These are phyloP conservation scores for Trichacis sp. DNA, from an alignment of 2,888 invertebrate species.

Conservation along the genomic window DNA sequence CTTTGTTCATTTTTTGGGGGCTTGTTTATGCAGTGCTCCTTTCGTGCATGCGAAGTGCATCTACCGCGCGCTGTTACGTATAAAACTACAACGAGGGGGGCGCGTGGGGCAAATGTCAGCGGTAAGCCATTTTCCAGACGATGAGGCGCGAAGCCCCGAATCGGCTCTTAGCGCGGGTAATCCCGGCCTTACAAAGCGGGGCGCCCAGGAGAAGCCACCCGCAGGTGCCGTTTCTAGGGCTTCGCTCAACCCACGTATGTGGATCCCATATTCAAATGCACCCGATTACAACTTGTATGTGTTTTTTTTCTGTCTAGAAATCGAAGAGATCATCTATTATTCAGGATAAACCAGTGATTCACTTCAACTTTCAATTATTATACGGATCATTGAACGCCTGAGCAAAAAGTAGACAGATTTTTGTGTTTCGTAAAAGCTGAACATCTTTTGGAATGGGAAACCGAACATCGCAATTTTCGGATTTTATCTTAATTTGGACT, in stretches of 20 bases:
- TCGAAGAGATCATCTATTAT: too few species aligned
- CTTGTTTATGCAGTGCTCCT: conserved; percentile 53
- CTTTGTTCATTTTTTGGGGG: too few species aligned
- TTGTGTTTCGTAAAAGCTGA: too few species aligned
- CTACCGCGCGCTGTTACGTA: conserved; percentile 32
- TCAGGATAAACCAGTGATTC: too few species aligned
- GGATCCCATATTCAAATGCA: conserved; percentile 49
- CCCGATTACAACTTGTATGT: conserved; percentile 47
- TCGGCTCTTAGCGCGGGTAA: conserved; percentile 65
- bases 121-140: conserved; percentile 70
- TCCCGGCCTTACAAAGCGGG: conserved; percentile 62
- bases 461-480: too few species aligned
- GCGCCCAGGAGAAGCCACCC: conserved; percentile 63
- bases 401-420: too few species aligned
- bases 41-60: conserved; percentile 44
- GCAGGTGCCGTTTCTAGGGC: conserved; percentile 62
- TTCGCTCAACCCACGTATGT: conserved; percentile 42
- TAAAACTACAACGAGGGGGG: conserved; percentile 5
- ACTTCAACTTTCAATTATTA: too few species aligned
- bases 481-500: too few species aligned
- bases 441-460: too few species aligned
- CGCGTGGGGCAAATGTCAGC: conserved; percentile 62
- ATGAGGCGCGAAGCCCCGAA: conserved; percentile 68
- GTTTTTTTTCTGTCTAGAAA: too few species aligned
- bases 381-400: too few species aligned